Base-by-base conservation (phyloP, 2,888 invertebrate genomes). In the Hipparchia semele region DNA sequence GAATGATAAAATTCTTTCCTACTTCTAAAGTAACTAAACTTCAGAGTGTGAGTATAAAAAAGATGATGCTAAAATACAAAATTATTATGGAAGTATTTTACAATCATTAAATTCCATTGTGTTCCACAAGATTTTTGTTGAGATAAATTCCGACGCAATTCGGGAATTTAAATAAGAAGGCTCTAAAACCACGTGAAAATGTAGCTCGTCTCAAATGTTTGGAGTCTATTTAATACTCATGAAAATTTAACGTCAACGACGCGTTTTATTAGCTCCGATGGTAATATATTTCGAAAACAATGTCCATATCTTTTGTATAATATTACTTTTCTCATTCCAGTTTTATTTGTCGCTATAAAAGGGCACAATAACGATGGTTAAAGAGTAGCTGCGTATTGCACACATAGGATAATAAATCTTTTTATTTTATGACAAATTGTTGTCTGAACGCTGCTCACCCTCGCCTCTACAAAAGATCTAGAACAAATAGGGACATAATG, bases 401-500 rank as follows among this genome's bases (percentile, higher is more conserved):
- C 87, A 83, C 85, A 79, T 76, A 80, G 78, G 81, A 84, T 87
- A 83, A 93, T 93, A 93, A 93, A 94, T 94, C 92, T 93, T 89
- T 92, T 89, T 91, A 91, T 92, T 94, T 93, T 92, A 93, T 94
- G 93, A 94, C 93, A 94, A 93, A 94, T 94, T 90, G 92, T 89
- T 90, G 91, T 89, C 88, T 87, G 88, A 83, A 82, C 81, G 71
- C 75, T 82, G 80, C 81, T 81, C 86, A 86, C 90, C 90, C 90
- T 86, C 85, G 76, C 76, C 79, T 81, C 80, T 82, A 89, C 91
- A 91, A 91, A 86, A 86, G 89, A 86, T 86, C 84, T 89, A 92
- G 92, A 90, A 93, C 93, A 93, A 92, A 93, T 86, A 93, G 82
- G 81, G 81, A 85, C 84, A 92, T 90, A 92, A 92, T 92, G 84